Base-by-base conservation (phyloP, 2,113 vertebrate genomes). In the Phocoena sinus region DNA sequence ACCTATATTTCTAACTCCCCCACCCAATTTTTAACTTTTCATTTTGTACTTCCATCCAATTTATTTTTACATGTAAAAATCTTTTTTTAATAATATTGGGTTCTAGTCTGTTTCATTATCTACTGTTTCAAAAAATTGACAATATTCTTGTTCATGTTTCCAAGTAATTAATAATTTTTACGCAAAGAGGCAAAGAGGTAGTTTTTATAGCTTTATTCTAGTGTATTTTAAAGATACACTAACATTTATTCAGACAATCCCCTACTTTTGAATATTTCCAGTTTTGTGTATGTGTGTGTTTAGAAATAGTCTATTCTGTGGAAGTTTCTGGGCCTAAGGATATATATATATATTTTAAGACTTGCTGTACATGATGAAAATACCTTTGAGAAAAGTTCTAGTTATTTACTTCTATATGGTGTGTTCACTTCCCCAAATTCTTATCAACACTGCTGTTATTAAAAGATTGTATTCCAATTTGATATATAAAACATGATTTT, bases 121-220 rank as follows among this genome's bases (percentile, higher is more conserved):
- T 84, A 3, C 74, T 85, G 89, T 95, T 67, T 47, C 0, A 94
- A 70, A 94, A 70, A 77, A 28, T 11, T 93, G 47, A 62, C 38
- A 74, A 10, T 85, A 88, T 71, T 94, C 12, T 74, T 84, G 1
- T 83, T 7, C 31, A 25, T 94, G 15, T 93, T 90, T 96, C 31
- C 23, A 86, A 89, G 56, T 89, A 86, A 82, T 92, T 85, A 82
- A 83, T 81, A 84, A 70, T 33, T 89, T 86, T 89, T 89, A 6
- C 21, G 84, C 85, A 73, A 91, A 95, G 9, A 63, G 44, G 17
- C 53, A 53, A 53, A 53, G 60, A 62, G 13, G 6, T 65, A 62
- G 67, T 87, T 93, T 93, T 91, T 85, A 96, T 50, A n/a, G 8
- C 20, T 88, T 71, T 77, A 76, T 85, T 95, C 13, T 94, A 85